These are phyloP conservation scores for Thunnus albacares DNA, from an alignment of 2,797 vertebrate species.

Conservation along the genomic window DNA sequence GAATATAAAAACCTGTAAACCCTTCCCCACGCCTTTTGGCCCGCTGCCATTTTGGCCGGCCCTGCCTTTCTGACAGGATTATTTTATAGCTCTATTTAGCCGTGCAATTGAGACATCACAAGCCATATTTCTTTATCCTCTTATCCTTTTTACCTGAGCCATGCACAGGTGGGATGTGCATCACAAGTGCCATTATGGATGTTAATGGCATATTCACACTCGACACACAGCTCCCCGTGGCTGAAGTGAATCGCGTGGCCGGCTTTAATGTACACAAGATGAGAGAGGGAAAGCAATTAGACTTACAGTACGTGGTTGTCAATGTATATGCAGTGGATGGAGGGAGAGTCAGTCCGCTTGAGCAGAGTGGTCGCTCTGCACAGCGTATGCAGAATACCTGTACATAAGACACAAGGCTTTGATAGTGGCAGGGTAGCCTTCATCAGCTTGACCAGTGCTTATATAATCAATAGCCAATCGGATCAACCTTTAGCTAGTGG, in stretches of 20 bases:
- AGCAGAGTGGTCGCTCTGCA: conserved; percentile 18
- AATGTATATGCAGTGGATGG: conserved; percentile 45
- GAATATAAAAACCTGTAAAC: conserved; percentile 69
- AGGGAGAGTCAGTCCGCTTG: conserved; percentile 14
- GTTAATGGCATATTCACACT: conserved; percentile 59
- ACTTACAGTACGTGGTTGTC: conserved; percentile 56
- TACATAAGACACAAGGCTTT: conserved; percentile 14
- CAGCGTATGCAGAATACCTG: conserved; percentile 22
- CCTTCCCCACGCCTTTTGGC: conserved; percentile 60
- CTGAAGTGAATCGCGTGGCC: conserved; percentile 44
- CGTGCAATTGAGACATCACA: conserved; percentile 59
- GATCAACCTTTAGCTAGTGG: conserved; percentile 30
- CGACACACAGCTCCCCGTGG: conserved; percentile 40
- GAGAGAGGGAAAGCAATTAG: conserved; percentile 70
- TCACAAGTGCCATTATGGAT: conserved; percentile 60
- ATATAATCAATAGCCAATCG: conserved; percentile 41
- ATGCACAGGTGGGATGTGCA: conserved; percentile 58
- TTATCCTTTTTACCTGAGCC: conserved; percentile 49
- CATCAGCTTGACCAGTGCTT: conserved; percentile 39
- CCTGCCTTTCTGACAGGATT: conserved; percentile 66
- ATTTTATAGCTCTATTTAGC: conserved; percentile 71
- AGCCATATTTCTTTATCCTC: conserved; percentile 59
- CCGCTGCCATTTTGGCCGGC: conserved; percentile 56
- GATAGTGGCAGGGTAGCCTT: conserved; percentile 39
- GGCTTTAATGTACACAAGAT: conserved; percentile 67